phyloP scores from a whole-genome alignment of 1,140 invertebrate genomes.

The Bombus haemorrhoidalis region DNA sequence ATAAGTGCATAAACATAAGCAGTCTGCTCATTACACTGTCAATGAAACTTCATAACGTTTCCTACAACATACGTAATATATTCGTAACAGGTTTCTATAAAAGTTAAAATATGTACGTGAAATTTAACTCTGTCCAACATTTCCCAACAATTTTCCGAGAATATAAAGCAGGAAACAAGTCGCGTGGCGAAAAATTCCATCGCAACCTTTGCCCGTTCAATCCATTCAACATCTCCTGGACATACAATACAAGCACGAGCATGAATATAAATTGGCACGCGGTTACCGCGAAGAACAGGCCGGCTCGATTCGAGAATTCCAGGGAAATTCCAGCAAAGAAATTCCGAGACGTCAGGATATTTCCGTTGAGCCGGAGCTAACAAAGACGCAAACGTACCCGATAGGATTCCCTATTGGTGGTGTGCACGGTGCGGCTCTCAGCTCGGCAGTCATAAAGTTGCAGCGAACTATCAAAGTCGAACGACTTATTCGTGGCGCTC shows the following conservation, averaged over 20 bases:
- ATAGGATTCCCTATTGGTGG: constrained; percentile 2
- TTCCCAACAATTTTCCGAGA: neutral
- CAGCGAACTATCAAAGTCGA: constrained; percentile 21
- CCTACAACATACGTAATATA: too few relatives aligned
- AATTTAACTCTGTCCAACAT: neutral
- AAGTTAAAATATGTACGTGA: neutral
- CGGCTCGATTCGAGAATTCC: neutral
- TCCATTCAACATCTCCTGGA: neutral
- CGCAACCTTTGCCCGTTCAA: neutral
- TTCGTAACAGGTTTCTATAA: too few relatives aligned
- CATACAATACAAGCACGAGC: neutral
- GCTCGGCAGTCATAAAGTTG: constrained; percentile 21
- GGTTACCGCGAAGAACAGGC: neutral
- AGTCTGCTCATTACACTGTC: too few relatives aligned
- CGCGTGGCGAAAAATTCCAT: neutral
- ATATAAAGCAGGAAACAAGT: neutral
- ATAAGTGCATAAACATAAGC: too few relatives aligned
- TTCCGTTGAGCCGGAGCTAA: neutral
- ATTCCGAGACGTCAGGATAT: constrained; percentile 19
- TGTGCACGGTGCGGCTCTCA: neutral
- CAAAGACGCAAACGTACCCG: constrained; percentile 37
- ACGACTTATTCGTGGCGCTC: constrained; percentile 17
- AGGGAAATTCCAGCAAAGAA: constrained; percentile 15
- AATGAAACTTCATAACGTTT: too few relatives aligned
- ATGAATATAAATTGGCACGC: constrained; percentile 26